These are phyloP conservation scores for Sinhomidia bicolor DNA, from an alignment of 2,888 invertebrate species.

Conservation along the genomic window DNA sequence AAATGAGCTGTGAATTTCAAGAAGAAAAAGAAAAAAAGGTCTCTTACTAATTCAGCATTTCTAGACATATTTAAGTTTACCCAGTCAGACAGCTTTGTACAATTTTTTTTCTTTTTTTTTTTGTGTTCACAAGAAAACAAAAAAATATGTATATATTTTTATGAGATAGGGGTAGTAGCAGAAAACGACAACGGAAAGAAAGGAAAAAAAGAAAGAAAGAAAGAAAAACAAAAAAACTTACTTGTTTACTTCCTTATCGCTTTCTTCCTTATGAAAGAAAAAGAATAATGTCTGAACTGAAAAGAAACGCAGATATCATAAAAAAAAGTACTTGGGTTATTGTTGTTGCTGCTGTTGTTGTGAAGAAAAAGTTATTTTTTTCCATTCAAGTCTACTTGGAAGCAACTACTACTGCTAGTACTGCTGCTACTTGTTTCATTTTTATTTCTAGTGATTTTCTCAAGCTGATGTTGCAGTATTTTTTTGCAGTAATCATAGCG, in stretches of 20 bases:
- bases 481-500: too few relatives aligned
- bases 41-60: neutral
- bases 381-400: neutral
- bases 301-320: too few relatives aligned
- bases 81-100: neutral
- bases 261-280: neutral
- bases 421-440: neutral
- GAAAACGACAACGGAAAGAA: neutral
- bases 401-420: neutral
- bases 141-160: too few relatives aligned
- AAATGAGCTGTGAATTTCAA: conserved; percentile 31
- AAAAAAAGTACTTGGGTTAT: too few relatives aligned
- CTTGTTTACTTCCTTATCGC: conserved; percentile 34
- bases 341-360: neutral
- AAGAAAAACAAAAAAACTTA: conserved; percentile 13
- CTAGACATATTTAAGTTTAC: neutral
- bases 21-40: neutral
- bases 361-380: too few relatives aligned
- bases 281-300: too few relatives aligned
- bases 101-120: neutral
- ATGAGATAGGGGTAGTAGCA: too few relatives aligned
- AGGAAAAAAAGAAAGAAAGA: neutral
- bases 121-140: neutral
- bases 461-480: neutral
- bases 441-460: neutral